phyloP scores from a whole-genome alignment of 2,113 vertebrate genomes.

The Emydocephalus ijimae region DNA sequence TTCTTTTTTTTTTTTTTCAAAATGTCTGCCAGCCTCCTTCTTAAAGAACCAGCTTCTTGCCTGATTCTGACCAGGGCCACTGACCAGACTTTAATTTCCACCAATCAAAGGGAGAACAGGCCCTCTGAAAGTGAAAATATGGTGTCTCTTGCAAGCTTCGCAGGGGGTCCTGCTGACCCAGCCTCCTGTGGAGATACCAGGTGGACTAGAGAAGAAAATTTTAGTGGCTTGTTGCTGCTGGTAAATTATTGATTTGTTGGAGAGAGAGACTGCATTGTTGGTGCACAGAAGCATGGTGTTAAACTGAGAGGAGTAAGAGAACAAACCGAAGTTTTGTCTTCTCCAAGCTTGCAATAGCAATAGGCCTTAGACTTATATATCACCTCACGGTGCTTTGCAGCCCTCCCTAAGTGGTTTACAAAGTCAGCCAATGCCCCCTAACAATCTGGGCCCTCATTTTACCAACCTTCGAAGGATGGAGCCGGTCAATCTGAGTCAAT shows the following conservation, averaged over 20 bases:
- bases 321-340: constrained; percentile 20
- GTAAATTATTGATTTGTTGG: constrained; percentile 41
- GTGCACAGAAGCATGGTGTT: not conserved
- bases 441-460: no score
- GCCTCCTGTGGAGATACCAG: not conserved
- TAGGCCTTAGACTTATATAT: no score
- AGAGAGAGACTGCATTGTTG: not conserved
- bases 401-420: no score
- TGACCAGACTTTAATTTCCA: constrained; percentile 44
- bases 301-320: constrained; percentile 6
- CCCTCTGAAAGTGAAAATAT: constrained; percentile 32
- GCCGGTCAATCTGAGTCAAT: no score
- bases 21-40: not conserved
- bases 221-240: constrained; percentile 17
- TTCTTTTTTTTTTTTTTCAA: not conserved
- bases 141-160: not conserved
- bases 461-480: no score
- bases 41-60: not conserved
- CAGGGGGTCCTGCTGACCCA: not conserved
- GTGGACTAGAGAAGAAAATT: constrained; percentile 15
- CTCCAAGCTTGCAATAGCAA: not conserved
- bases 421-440: no score
- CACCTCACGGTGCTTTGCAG: no score
- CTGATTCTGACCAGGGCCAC: constrained; percentile 24
- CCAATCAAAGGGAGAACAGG: constrained; percentile 17